Percentiles rank a stretch among this genome's conserved stretches.
phyloP scores from a whole-genome alignment of 2,797 vertebrate species.

The Enteromius unitaeniatus region DNA sequence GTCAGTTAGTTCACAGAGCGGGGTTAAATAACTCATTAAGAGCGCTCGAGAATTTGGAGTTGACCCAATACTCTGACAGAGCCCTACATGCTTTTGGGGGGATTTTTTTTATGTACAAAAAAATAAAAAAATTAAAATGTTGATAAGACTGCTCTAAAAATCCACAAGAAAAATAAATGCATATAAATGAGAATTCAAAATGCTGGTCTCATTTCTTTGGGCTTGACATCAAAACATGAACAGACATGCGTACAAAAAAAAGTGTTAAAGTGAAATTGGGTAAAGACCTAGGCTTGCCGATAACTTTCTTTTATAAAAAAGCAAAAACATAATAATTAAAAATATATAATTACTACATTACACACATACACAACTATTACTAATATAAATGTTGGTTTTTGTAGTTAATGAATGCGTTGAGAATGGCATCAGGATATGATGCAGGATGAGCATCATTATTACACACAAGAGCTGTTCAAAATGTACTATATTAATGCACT shows the following conservation, averaged over 20 bases:
- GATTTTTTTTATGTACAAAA: background rate
- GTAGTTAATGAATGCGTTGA: background rate
- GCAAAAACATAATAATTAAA: too few relatives aligned
- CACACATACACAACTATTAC: too few relatives aligned
- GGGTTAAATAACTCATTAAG: constrained; percentile 41
- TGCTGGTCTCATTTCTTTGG: background rate
- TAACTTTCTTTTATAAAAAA: background rate
- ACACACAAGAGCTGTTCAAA: background rate
- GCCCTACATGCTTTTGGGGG: background rate
- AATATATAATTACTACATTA: too few relatives aligned
- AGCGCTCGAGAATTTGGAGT: constrained; percentile 1
- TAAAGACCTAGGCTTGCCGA: background rate
- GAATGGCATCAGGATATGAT: background rate
- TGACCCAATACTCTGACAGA: background rate
- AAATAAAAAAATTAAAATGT: background rate
- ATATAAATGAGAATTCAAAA: background rate
- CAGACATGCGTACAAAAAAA: background rate
- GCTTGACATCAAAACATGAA: constrained; percentile 5
- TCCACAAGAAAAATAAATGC: background rate
- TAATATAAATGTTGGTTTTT: background rate
- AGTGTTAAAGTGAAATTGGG: background rate
- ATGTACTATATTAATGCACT: constrained; percentile 7
- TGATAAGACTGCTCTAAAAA: background rate
- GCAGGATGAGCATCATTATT: background rate
- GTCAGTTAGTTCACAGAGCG: constrained; percentile 4